phyloP scores from a whole-genome alignment of 2,797 vertebrate species.

The Tragopan temminckii region DNA sequence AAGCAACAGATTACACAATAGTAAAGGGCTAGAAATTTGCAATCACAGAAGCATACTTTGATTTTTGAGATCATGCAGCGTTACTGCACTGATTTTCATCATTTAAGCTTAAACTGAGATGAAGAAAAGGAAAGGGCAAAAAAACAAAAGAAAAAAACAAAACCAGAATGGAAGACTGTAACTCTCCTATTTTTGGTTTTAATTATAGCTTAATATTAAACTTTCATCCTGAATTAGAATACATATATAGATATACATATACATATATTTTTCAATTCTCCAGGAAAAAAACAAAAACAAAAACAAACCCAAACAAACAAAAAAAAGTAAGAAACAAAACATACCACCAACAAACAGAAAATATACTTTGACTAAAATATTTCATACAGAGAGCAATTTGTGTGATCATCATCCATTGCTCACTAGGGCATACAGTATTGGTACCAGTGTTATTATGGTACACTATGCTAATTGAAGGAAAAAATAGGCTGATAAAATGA shows the following conservation, averaged over 20 bases:
- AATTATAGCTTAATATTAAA: neutral
- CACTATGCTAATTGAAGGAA: neutral
- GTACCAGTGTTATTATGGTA: neutral
- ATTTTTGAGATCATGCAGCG: neutral
- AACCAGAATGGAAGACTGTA: neutral
- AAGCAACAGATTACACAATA: neutral
- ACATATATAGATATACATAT: neutral
- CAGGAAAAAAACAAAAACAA: neutral
- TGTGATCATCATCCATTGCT: neutral
- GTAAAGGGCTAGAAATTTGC: neutral
- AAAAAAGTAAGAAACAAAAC: neutral
- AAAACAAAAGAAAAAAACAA: neutral
- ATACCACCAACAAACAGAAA: neutral
- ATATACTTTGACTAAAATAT: neutral
- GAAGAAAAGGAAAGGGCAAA: accelerated
- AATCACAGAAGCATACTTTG: neutral
- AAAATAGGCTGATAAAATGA: neutral
- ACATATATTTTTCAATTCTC: neutral
- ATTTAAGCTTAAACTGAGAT: neutral
- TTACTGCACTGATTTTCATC: neutral
- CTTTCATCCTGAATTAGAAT: neutral
- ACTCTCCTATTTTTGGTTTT: neutral
- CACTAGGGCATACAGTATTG: neutral
- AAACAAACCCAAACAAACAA: neutral
- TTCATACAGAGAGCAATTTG: neutral